Evolutionary conservation across 2,113 vertebrate species (phyloP), one percentile per base, ranked within the genome.

Genomic region (Pyxicephalus adspersus): DNA sequence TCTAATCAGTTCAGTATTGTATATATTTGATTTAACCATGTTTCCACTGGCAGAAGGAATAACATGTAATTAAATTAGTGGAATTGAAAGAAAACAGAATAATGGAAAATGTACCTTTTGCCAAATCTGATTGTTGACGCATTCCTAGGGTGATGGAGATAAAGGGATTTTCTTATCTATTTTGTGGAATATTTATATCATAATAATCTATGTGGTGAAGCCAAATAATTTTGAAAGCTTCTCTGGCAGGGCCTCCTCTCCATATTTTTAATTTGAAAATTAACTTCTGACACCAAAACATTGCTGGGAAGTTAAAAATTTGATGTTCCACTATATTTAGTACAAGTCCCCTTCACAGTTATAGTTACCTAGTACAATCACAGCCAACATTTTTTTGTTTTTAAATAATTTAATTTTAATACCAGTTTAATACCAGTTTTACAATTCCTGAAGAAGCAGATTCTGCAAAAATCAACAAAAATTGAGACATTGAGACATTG

Each of bases 91-190:
- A 57, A 78, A 65, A 38, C 64, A 78, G 64, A 58, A 67, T 57
- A 18, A 57, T 67, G 64, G 64, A 34, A 67, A 78, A 34, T 31
- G 15, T 4, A 58, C 31, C 45, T 7, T 13, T 18, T 66, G 52
- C 76, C 64, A 78, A 18, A 67, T 67, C 52, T 58, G 64, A 66
- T 78, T 57, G 29, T 22, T 57, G 20, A 64, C 23, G 25, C 64
- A 78, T 78, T 78, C 76, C 64, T 55, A 78, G 67, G 51, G 64
- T 78, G 64, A 67, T 64, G 58, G 51, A 78, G 64, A 77, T 65
- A 28, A 65, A 64, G 70, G 54, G 70, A 76, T 76, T 76, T 31
- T 76, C 23, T 76, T 63, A 76, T 76, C 74, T 76, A 28, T 52
- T 29, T 64, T 52, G 31, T 63, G 4, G 25, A 17, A 45, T 76